Base-by-base conservation (phyloP, 2,113 vertebrate genomes). In the Neofelis nebulosa region DNA sequence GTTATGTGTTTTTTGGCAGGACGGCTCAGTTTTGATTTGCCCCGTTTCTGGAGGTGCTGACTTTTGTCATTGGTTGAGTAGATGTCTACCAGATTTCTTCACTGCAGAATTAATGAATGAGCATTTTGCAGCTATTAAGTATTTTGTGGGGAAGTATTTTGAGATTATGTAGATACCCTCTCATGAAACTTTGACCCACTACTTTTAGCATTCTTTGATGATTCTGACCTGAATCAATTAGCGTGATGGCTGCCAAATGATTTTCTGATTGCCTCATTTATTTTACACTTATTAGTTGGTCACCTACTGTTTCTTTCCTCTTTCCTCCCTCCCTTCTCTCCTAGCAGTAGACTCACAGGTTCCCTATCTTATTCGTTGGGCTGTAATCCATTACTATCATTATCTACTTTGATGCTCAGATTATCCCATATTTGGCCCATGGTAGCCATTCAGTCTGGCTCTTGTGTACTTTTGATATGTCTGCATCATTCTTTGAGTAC, bases 191-290 rank as follows among this genome's bases (percentile, higher is more conserved):
- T 86, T 65, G 6, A 41, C 66, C 45, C 12, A 16, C 61, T 45
- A 66, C 25, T 85, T 96, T 85, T 85, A 89, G 57, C 27, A 48
- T 71, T n/a, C 29, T 89, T 63, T 91, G 90, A 73, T 79, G 78
- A 89, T 33, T 86, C 38, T 81, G 74, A 21, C 50, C 78, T 27
- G 29, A 93, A 57, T 91, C 61, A 74, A 0, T 76, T 41, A 36
- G 23, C 48, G 5, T 45, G n/a, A 45, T 55, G 14, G 3, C 85
- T 57, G 50, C 68, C 68, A 38, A 52, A 78, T n/a, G 74, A 31
- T 78, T 92, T 95, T 73, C 68, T 95, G 61, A 83, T 83, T 12
- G 18, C 33, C 27, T 69, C 12, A 15, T 91, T 81, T 89, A 73
- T 66, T 89, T 88, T 89, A 10, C 25, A 11, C 48, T 68, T 92